Percentiles rank a stretch among this genome's conserved stretches.
phyloP scores from a whole-genome alignment of 2,113 vertebrate species.

The Dinomys branickii region DNA sequence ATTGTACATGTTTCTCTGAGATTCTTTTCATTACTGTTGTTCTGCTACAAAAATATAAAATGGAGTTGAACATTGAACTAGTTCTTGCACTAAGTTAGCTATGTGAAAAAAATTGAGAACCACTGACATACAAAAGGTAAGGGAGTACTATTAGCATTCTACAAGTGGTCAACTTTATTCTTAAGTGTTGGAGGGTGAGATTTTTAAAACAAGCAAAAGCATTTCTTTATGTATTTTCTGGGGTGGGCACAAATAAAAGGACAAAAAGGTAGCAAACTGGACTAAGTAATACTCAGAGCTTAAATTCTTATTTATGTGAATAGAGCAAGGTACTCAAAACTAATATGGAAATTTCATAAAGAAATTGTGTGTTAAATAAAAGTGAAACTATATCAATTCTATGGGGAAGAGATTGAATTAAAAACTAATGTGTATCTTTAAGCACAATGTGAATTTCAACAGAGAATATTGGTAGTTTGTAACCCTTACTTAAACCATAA shows the following conservation, averaged over 20 bases:
- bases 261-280: not conserved
- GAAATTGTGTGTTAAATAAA: conserved; percentile 59
- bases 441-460: conserved; percentile 7
- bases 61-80: not conserved
- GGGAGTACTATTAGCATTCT: not conserved
- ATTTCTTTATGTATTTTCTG: not conserved
- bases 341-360: conserved; percentile 33
- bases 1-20: not conserved
- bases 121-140: not conserved
- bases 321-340: not conserved
- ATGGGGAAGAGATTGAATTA: conserved; percentile 5
- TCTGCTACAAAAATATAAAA: not conserved
- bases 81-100: not conserved
- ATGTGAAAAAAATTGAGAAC: not conserved
- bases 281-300: conserved; percentile 13
- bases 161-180: not conserved
- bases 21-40: not conserved
- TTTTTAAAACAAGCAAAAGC: not conserved
- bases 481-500: conserved; percentile 56
- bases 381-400: conserved; percentile 17
- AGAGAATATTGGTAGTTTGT: conserved; percentile 40
- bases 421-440: conserved; percentile 41
- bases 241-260: not conserved
- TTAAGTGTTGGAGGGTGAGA: not conserved
- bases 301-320: conserved; percentile 52